Percentiles rank a stretch among this genome's conserved stretches.
Evolutionary conservation across 2,888 invertebrate species (phyloP).

Genomic region (Chymomyza procnemis): DNA sequence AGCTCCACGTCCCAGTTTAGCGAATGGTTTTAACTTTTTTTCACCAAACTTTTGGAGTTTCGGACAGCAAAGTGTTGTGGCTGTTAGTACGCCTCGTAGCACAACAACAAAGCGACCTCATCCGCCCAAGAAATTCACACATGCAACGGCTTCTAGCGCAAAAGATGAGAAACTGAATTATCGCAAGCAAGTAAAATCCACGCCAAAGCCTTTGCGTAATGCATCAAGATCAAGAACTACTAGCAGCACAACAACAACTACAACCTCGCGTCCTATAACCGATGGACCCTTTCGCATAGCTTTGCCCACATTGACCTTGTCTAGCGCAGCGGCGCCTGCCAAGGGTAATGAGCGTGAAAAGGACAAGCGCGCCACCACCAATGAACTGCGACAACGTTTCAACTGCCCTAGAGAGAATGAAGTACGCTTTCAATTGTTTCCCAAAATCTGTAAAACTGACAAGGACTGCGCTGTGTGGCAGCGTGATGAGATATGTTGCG

Average conservation of each 20-base stretch:
- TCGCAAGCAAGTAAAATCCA: constrained; percentile 41
- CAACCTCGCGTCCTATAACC: constrained; percentile 26
- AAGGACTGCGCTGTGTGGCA: constrained; percentile 76
- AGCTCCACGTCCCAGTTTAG: constrained; percentile 62
- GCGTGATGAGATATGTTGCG: constrained; percentile 76
- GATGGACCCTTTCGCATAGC: constrained; percentile 75
- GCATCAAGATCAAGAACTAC: constrained; percentile 24
- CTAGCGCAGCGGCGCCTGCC: constrained; percentile 18
- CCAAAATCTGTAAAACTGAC: constrained; percentile 75
- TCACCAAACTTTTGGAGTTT: constrained; percentile 68
- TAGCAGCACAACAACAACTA: constrained; percentile 21
- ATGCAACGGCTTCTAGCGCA: constrained; percentile 19
- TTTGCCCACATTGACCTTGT: constrained; percentile 65
- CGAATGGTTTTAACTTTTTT: constrained; percentile 68
- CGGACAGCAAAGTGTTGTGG: constrained; percentile 60
- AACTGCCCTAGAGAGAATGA: constrained; percentile 79
- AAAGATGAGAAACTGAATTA: constrained; percentile 52
- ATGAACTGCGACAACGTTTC: constrained; percentile 61
- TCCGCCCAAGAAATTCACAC: constrained; percentile 57
- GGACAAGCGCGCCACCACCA: constrained; percentile 58
- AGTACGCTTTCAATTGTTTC: constrained; percentile 78
- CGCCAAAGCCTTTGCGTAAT: constrained; percentile 35
- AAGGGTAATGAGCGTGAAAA: constrained; percentile 75
- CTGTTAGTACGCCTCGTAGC: constrained; percentile 27
- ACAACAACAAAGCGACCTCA: constrained; percentile 46